These are phyloP conservation scores for Ameiurus melas DNA, from an alignment of 2,113 vertebrate species.

Conservation along the genomic window DNA sequence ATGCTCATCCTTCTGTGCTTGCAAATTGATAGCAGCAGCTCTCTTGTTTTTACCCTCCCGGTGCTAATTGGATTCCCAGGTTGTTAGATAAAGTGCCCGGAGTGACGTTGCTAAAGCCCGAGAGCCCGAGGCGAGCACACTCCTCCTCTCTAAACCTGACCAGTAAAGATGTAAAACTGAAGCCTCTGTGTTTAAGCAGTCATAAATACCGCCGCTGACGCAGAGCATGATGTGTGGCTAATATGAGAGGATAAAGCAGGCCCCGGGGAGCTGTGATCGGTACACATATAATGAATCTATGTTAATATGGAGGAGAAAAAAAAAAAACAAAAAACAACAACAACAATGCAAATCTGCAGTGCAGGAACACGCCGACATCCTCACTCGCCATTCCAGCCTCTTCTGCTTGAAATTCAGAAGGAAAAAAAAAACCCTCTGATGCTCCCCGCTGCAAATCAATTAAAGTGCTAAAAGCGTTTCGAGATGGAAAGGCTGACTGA, in stretches of 20 bases:
- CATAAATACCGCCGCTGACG: slow-evolving; percentile 48
- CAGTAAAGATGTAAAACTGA: slow-evolving; percentile 22
- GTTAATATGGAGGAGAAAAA: slow-evolving; percentile 40
- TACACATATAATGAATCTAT: slow-evolving; percentile 51
- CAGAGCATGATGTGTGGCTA: slow-evolving; percentile 51
- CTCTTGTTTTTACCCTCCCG: slow-evolving; percentile 62
- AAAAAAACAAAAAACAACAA: no score
- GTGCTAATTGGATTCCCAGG: slow-evolving; percentile 74
- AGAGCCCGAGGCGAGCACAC: slow-evolving; percentile 23
- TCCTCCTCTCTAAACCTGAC: background rate
- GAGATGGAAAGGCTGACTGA: slow-evolving; percentile 27
- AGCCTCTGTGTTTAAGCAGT: background rate
- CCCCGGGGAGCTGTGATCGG: slow-evolving; percentile 48
- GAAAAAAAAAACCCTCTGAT: background rate
- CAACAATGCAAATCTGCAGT: slow-evolving; percentile 34
- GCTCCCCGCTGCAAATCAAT: slow-evolving; percentile 35
- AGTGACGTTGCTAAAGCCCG: slow-evolving; percentile 60
- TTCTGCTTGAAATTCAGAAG: background rate
- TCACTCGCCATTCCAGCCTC: slow-evolving; percentile 4
- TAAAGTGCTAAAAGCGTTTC: slow-evolving; percentile 28
- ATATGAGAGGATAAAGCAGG: slow-evolving; percentile 28
- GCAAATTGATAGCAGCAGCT: slow-evolving; percentile 66
- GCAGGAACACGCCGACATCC: slow-evolving; percentile 28
- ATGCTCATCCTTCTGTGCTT: slow-evolving; percentile 36
- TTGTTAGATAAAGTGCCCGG: slow-evolving; percentile 74